Evolutionary conservation across 2,888 invertebrate species (phyloP).

Genomic region (Empis stercorea): DNA sequence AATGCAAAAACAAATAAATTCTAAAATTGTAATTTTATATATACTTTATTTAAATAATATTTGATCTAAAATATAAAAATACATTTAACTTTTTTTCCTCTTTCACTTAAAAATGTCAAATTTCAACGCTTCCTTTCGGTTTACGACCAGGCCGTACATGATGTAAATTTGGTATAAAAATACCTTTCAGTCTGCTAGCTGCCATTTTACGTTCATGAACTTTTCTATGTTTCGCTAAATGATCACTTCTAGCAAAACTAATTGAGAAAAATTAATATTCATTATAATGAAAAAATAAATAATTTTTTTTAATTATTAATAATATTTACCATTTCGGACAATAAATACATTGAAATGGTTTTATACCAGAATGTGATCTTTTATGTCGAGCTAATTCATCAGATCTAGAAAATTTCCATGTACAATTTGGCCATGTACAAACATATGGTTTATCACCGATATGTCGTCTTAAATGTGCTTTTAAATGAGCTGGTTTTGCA

Average conservation of each 20-base stretch:
- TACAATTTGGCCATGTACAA: constrained; percentile 68
- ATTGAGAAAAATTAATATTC: too few relatives aligned
- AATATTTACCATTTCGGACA: constrained; percentile 53
- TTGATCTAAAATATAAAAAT: too few relatives aligned
- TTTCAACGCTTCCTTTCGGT: constrained; percentile 24
- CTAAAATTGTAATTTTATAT: too few relatives aligned
- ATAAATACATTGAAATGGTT: constrained; percentile 79
- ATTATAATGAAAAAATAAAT: too few relatives aligned
- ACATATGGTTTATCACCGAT: constrained; percentile 63
- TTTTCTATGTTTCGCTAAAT: constrained; percentile 82
- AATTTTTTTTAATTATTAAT: too few relatives aligned
- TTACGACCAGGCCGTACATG: constrained; percentile 32
- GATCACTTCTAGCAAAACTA: constrained; percentile 82
- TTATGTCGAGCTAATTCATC: constrained; percentile 88
- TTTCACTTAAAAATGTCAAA: too few relatives aligned
- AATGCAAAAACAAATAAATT: too few relatives aligned
- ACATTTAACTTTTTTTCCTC: too few relatives aligned
- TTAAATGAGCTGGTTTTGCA: constrained; percentile 79
- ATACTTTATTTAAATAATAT: neutral
- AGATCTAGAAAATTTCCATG: constrained; percentile 87
- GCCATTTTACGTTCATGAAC: constrained; percentile 57
- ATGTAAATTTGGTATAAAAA: constrained; percentile 24
- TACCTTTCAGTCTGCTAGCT: constrained; percentile 25
- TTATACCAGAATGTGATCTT: constrained; percentile 88
- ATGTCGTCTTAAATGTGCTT: constrained; percentile 77